phyloP scores from a whole-genome alignment of 2,888 invertebrate genomes.

The Taphrorychus bicolor region DNA sequence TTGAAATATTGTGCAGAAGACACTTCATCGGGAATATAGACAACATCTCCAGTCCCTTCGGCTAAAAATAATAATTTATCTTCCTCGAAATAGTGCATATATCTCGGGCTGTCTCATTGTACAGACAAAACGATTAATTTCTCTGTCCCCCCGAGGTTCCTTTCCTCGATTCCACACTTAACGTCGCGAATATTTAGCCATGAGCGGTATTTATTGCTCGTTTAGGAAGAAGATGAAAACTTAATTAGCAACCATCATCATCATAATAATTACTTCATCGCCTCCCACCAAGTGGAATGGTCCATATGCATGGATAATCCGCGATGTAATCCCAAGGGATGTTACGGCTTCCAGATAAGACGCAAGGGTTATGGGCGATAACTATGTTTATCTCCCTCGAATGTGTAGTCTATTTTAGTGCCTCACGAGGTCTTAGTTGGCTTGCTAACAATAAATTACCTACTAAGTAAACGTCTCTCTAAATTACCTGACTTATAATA shows the following conservation, averaged over 20 bases:
- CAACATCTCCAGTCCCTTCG: not conserved
- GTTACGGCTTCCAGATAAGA: slow-evolving; percentile 48
- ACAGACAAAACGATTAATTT: not conserved
- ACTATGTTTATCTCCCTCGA: slow-evolving; percentile 24
- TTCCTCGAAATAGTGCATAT: not conserved
- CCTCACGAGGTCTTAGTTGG: slow-evolving; percentile 21
- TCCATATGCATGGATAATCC: slow-evolving; percentile 60
- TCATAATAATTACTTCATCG: slow-evolving; percentile 10
- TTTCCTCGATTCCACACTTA: too few relatives aligned
- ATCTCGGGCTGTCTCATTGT: not conserved
- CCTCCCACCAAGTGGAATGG: slow-evolving; percentile 42
- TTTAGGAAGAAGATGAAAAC: not conserved
- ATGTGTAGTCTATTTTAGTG: slow-evolving; percentile 26
- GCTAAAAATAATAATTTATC: not conserved
- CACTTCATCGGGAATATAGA: not conserved
- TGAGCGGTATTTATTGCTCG: not conserved
- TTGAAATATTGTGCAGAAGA: not conserved
- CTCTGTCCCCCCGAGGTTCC: too few relatives aligned
- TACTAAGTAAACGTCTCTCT: slow-evolving; percentile 18
- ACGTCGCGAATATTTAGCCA: too few relatives aligned
- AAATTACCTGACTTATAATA: slow-evolving; percentile 13
- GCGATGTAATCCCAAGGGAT: slow-evolving; percentile 57
- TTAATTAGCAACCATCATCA: not conserved
- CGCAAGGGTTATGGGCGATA: slow-evolving; percentile 34
- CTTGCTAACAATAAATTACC: slow-evolving; percentile 16